phyloP scores from a whole-genome alignment of 2,888 invertebrate genomes.

The Brachylomia viminalis region DNA sequence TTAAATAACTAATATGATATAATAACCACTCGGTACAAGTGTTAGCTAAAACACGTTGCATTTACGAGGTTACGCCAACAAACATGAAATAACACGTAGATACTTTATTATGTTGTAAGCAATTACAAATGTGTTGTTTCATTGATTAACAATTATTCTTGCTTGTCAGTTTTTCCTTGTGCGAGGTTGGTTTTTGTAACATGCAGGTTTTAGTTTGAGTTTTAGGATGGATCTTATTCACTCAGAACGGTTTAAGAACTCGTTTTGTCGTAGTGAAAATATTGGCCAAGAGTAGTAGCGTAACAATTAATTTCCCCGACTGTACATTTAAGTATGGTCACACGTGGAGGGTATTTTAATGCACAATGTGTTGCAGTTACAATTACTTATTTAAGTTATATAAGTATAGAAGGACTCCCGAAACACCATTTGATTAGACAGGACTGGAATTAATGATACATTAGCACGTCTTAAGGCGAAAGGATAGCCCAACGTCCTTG shows the following conservation, averaged over 20 bases:
- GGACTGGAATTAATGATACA: background rate
- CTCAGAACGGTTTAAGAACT: background rate
- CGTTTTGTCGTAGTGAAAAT: background rate
- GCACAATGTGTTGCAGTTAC: background rate
- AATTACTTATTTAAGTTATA: background rate
- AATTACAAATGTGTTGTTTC: slow-evolving; percentile 37
- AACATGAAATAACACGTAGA: slow-evolving; percentile 56
- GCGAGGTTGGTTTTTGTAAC: slow-evolving; percentile 3
- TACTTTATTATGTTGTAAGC: slow-evolving; percentile 45
- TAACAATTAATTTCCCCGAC: too few relatives aligned
- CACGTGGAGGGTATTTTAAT: background rate
- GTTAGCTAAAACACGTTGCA: slow-evolving; percentile 32
- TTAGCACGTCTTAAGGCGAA: background rate
- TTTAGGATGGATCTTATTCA: background rate
- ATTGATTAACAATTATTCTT: slow-evolving; percentile 39
- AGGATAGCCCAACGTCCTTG: too few relatives aligned
- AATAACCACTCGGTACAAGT: slow-evolving; percentile 15
- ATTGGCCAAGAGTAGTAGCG: background rate
- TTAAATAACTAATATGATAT: slow-evolving; percentile 6
- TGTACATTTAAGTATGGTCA: too few relatives aligned
- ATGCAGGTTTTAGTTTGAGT: background rate
- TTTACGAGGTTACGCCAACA: slow-evolving; percentile 23
- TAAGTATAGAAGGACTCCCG: background rate
- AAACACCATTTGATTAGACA: background rate
- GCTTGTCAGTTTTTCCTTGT: slow-evolving; percentile 31